Evolutionary conservation across 2,113 vertebrate genomes (phyloP).

Genomic region (Nipponia nippon): DNA sequence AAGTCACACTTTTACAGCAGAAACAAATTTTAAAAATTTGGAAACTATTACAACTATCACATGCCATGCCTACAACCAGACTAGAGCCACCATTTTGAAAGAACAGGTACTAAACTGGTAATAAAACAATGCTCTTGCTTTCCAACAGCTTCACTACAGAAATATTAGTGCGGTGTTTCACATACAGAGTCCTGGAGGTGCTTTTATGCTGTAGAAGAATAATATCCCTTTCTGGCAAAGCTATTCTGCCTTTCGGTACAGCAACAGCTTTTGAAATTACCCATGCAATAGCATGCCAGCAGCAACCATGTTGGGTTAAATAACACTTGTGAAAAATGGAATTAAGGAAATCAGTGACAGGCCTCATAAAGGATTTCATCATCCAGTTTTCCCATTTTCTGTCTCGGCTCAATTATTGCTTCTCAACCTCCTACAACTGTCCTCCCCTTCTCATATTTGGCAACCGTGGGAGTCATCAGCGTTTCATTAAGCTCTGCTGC

Average conservation of each 20-base stretch:
- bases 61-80: background rate
- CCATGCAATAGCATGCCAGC: background rate
- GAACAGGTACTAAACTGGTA: background rate
- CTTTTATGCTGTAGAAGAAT: background rate
- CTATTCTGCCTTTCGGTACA: background rate
- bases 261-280: background rate
- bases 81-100: background rate
- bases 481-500: slow-evolving; percentile 23
- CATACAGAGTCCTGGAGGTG: background rate
- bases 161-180: background rate
- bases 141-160: background rate
- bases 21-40: background rate
- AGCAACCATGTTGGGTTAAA: background rate
- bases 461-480: background rate
- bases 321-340: background rate
- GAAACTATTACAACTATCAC: background rate
- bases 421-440: background rate
- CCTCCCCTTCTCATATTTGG: slow-evolving; percentile 27
- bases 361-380: slow-evolving; percentile 11
- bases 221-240: background rate
- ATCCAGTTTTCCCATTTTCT: background rate
- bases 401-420: background rate
- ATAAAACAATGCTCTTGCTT: background rate
- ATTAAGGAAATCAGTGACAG: slow-evolving; percentile 12
- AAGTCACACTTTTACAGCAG: background rate